Base-by-base conservation (phyloP, 2,797 vertebrate genomes). In the Artibeus jamaicensis region DNA sequence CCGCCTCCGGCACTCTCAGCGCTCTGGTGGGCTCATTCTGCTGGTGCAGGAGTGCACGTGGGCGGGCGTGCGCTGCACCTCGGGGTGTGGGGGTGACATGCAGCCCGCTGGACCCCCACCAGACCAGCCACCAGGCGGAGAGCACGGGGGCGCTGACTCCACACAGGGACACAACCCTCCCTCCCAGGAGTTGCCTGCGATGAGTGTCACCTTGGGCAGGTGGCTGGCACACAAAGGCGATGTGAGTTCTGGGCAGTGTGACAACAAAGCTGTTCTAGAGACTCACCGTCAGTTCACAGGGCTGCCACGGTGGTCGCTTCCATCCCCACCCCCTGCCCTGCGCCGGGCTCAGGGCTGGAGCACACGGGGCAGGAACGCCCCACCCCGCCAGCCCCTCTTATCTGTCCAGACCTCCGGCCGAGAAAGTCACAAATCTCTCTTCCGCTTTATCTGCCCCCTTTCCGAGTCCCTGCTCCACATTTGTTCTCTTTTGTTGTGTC, bases 21-120 rank as follows among this genome's bases (percentile, higher is more conserved):
- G 22, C 32, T 12, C 12, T 12, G 6, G 9, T 32, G 18, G 44
- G 26, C 37, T 86, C 3, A 12, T 1, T 21, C 3, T 14, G 37
- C 6, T 26, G 6, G 7, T 37, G 15, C 62, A 14, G 26, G 3
- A 0, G 2, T 29, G 11, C 10, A 4, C 62, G 5, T 2, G 57
- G 24, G 26, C 5, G 2, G 29, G 24, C 8, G 3, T 0, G 1
- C 5, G 34, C 32, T 37, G 19, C n/a, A n/a, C 9, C 21, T 48
- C 21, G 44, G 37, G 29, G 19, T 1, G 12, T 6, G 10, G 1
- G 7, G 2, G 8, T 18, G 21, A 12, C 2, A 14, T n/a, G 9
- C 14, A 39, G 74, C 37, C 37, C 32, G 53, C 24, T 0, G 24
- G 22, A 37, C 34, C 37, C 50, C 53, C 10, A 21, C 26, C 50